Conservation (phyloP, 2,888 invertebrate genomes). For the Uloborus plumipes region DNA sequence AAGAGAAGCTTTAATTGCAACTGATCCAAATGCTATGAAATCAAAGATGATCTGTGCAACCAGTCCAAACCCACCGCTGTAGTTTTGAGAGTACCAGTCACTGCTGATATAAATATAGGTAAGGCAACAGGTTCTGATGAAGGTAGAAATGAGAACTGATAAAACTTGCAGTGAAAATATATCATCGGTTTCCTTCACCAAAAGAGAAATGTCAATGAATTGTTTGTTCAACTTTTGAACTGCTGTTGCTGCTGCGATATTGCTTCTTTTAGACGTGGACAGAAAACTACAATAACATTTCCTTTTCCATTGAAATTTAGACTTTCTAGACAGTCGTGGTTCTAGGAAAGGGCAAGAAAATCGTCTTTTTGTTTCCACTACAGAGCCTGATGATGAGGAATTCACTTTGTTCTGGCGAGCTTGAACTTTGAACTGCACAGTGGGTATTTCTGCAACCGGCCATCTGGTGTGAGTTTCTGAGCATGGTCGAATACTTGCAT, state of each 20-base stretch:
- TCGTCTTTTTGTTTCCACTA: too few relatives aligned
- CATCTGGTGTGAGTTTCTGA: too few relatives aligned
- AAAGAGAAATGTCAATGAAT: slow-evolving; percentile 15
- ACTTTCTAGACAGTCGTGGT: too few relatives aligned
- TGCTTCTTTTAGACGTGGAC: background rate
- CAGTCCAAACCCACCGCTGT: background rate
- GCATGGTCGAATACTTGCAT: too few relatives aligned
- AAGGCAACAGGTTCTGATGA: slow-evolving; percentile 28
- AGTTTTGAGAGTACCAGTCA: slow-evolving; percentile 12
- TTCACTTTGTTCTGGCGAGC: too few relatives aligned
- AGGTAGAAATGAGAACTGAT: slow-evolving; percentile 26
- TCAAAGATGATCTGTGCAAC: slow-evolving; percentile 31
- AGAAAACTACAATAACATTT: too few relatives aligned
- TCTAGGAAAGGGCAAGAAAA: too few relatives aligned
- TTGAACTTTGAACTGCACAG: too few relatives aligned
- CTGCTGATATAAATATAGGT: slow-evolving; percentile 38
- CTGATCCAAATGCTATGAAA: slow-evolving; percentile 43
- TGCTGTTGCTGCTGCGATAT: slow-evolving; percentile 13
- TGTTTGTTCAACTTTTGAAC: slow-evolving; percentile 28
- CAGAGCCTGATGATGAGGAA: too few relatives aligned
- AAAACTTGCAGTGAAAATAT: slow-evolving; percentile 41
- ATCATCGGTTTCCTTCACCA: slow-evolving; percentile 50
- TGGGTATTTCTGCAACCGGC: too few relatives aligned
- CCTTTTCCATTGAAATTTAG: too few relatives aligned
- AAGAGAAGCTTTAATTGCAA: slow-evolving; percentile 43